These are phyloP conservation scores for Epirrhoe alternata DNA, from an alignment of 2,888 invertebrate genomes.

Conservation along the genomic window DNA sequence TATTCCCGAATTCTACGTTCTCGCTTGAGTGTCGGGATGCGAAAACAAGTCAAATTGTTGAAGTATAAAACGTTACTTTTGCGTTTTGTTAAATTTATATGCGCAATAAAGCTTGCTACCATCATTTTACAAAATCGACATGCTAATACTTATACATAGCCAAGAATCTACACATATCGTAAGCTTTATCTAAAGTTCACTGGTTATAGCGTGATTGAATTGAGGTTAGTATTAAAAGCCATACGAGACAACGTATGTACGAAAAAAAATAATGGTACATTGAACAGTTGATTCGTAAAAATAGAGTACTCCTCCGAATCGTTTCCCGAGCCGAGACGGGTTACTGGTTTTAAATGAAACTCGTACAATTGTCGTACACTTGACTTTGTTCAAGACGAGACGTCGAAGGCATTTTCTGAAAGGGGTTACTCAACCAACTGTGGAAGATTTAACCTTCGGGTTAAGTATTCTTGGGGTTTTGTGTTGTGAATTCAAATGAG, in stretches of 20 bases:
- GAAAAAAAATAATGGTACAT: neutral
- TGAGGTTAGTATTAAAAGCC: neutral
- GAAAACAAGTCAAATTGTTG: neutral
- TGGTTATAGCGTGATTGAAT: no score
- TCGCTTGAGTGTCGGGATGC: neutral
- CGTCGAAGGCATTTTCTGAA: neutral
- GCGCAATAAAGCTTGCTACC: no score
- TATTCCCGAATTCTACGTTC: neutral
- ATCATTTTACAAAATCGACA: no score
- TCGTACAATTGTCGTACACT: constrained; percentile 1
- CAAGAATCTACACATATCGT: no score
- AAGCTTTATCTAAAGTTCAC: no score
- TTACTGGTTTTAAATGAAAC: constrained; percentile 8
- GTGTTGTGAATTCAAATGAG: no score
- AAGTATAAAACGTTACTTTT: neutral
- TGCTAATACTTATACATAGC: no score
- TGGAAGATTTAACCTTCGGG: neutral
- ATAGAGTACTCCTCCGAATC: neutral
- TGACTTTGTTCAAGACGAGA: neutral
- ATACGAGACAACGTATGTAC: neutral
- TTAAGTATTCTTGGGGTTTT: no score
- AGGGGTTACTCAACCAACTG: neutral
- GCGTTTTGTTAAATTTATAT: neutral
- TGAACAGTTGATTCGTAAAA: neutral
- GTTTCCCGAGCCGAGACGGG: neutral